Evolutionary conservation across 1,140 invertebrate genomes (phyloP), one percentile per base, ranked within the genome.

Genomic region (Drosophila suzukii): DNA sequence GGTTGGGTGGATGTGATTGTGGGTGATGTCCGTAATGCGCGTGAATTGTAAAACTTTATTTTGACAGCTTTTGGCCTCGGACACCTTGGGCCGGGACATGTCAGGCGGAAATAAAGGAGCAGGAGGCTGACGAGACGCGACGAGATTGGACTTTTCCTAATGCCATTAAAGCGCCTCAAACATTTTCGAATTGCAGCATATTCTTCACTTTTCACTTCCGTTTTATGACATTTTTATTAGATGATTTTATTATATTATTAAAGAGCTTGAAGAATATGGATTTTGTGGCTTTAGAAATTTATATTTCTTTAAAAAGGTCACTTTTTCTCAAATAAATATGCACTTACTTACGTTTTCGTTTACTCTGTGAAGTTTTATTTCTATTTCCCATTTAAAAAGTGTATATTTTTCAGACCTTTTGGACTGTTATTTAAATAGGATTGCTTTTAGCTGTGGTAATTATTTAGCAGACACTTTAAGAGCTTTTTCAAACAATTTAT

Each of bases 11-110:
- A 2, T 8, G 32, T 10, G 32, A 10, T 34, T 34, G 11, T 11
- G 36, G 43, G 36, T 49, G 32, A 24, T n/a, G 54, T 41, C 38
- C 49, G 67, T 70, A 71, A 67, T 65, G 67, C 63, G 84, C 68
- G 76, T 72, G 77, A 88, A 84, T 89, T 88, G 76, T 81, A 58
- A 89, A 88, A 88, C 76, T 88, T 88, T 88, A 85, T 90, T 90
- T 81, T 90, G 85, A 90, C 83, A 88, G 83, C 80, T 82, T 70
- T 68, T 83, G 76, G 60, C 63, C 51, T 82, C 58, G 79, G 67
- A 80, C 79, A 86, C 83, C 82, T 86, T 81, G 57, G 61, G 49
- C 43, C 50, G 39, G 32, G 43, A 71, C 65, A 71, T 72, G 83
- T 61, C 55, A 67, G 56, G 38, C 65, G 61, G 43, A n/a, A 57